phyloP scores from a whole-genome alignment of 2,888 invertebrate species.

The Tenthredo mesomela region DNA sequence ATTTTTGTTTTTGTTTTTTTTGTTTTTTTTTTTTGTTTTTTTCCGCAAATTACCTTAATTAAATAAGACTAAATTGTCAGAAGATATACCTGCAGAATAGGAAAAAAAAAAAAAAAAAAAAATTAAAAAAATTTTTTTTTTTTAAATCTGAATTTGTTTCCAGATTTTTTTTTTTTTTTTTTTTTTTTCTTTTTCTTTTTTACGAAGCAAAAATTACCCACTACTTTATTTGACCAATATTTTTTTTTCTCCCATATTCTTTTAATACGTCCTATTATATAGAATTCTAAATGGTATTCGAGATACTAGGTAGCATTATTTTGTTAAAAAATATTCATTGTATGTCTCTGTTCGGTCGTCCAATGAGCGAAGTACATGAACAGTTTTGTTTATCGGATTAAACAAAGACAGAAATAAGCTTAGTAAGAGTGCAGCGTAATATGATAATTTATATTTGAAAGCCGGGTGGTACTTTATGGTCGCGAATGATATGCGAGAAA shows the following conservation, averaged over 20 bases:
- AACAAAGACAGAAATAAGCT: constrained; percentile 17
- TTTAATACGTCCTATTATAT: background rate
- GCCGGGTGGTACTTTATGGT: background rate
- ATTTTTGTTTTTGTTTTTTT: too few relatives aligned
- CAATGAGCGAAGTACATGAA: background rate
- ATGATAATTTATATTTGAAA: background rate
- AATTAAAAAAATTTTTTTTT: background rate
- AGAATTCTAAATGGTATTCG: background rate
- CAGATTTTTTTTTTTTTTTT: background rate
- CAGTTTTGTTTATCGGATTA: background rate
- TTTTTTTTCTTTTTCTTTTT: background rate
- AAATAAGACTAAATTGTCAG: constrained; percentile 28
- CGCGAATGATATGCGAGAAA: constrained; percentile 18
- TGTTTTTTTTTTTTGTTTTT: too few relatives aligned
- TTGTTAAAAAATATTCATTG: background rate
- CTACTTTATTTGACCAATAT: background rate
- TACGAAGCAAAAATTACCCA: background rate
- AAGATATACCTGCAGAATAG: constrained; percentile 8
- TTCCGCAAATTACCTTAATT: background rate
- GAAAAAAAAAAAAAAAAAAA: background rate
- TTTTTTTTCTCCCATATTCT: constrained; percentile 10
- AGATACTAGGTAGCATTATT: constrained; percentile 9
- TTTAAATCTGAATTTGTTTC: background rate
- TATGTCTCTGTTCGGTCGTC: background rate
- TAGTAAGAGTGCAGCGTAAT: background rate